phyloP scores from a whole-genome alignment of 2,888 invertebrate species.

The Amiota minor region DNA sequence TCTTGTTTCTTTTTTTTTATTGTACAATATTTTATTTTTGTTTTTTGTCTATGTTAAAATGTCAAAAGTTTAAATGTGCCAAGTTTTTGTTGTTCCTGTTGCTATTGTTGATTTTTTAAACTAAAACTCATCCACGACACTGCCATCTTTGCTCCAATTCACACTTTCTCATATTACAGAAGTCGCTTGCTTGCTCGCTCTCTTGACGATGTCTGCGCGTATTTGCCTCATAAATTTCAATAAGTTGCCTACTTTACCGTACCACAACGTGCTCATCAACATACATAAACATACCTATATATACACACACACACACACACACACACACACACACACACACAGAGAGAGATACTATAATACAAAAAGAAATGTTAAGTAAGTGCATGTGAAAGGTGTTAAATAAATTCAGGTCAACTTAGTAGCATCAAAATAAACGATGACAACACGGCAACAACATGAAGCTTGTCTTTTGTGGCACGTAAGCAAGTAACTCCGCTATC shows the following conservation, averaged over 20 bases:
- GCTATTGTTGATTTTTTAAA: background rate
- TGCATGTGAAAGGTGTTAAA: constrained; percentile 41
- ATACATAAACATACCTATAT: too few species aligned
- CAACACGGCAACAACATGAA: background rate
- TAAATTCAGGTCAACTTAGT: constrained; percentile 51
- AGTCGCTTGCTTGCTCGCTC: background rate
- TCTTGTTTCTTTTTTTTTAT: background rate
- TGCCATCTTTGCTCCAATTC: constrained; percentile 38
- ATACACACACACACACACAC: constrained; percentile 34
- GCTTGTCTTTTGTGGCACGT: constrained; percentile 27
- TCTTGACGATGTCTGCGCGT: background rate
- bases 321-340: constrained; percentile 39
- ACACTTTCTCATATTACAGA: constrained; percentile 27
- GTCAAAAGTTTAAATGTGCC: constrained; percentile 48
- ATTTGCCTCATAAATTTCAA: constrained; percentile 47
- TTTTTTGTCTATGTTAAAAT: constrained; percentile 41
- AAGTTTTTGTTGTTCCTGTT: background rate
- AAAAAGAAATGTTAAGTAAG: constrained; percentile 11
- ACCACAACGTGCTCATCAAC: constrained; percentile 16
- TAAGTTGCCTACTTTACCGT: constrained; percentile 50
- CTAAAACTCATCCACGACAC: background rate
- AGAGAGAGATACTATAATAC: background rate
- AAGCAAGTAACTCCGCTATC: background rate
- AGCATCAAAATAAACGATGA: constrained; percentile 31
- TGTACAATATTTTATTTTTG: background rate